Evolutionary conservation across 23 tunicate genomes (phyloP).

Genomic region (Styela plicata): DNA sequence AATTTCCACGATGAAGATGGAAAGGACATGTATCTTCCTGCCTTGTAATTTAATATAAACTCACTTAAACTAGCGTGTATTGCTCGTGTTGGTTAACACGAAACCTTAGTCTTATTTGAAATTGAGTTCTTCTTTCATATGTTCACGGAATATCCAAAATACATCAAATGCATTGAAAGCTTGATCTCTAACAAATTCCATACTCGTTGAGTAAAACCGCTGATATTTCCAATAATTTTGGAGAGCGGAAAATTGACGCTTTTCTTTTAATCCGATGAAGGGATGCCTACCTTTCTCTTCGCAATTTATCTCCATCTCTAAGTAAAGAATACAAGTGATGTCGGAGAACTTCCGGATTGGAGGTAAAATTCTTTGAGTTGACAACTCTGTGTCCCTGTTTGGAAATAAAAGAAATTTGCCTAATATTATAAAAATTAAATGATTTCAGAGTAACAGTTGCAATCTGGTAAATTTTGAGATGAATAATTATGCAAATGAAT

Average conservation of each 20-base stretch:
- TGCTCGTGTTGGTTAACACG: too few relatives aligned
- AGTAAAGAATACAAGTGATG: slow-evolving; percentile 70
- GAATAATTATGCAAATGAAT: too few relatives aligned
- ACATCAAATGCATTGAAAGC: background rate
- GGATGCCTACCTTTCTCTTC: slow-evolving; percentile 65
- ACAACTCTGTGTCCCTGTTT: slow-evolving; percentile 79
- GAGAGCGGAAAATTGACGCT: background rate
- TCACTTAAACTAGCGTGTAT: too few relatives aligned
- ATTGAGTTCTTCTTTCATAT: background rate
- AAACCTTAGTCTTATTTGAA: background rate
- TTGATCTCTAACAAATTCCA: background rate
- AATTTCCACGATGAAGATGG: too few relatives aligned
- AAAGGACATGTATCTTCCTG: too few relatives aligned
- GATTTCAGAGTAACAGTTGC: too few relatives aligned
- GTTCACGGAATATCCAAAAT: background rate
- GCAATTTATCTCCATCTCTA: slow-evolving; percentile 67
- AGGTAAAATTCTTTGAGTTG: slow-evolving; percentile 54
- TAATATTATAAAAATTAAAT: too few relatives aligned
- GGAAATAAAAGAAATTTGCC: too few relatives aligned
- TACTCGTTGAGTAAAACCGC: background rate
- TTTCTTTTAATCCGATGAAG: background rate
- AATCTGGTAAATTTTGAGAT: too few relatives aligned
- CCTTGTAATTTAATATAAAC: too few relatives aligned
- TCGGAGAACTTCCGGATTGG: slow-evolving; percentile 70
- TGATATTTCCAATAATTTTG: background rate